Conservation (phyloP, 37 sponge, comb jelly and placozoan species). For the Halisarca cf. caerulea region DNA sequence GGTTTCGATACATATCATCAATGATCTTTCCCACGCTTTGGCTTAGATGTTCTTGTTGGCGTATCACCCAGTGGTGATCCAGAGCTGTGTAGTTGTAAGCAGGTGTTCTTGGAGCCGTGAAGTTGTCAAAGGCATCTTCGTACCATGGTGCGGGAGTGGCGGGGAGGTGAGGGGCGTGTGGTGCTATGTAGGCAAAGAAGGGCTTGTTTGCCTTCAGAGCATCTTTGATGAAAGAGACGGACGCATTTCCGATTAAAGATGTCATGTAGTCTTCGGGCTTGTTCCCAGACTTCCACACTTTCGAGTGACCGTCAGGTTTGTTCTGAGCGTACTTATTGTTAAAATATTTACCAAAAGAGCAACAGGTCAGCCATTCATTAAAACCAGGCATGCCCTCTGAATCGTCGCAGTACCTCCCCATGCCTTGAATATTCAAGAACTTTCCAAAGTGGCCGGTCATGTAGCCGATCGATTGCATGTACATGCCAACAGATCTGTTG, state of each 20-base stretch:
- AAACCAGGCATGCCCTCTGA: slow-evolving; percentile 48
- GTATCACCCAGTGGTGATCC: slow-evolving; percentile 72
- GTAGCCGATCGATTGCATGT: slow-evolving; percentile 61
- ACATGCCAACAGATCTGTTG: slow-evolving; percentile 45
- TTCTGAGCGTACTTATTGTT: slow-evolving; percentile 47
- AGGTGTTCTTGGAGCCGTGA: slow-evolving; percentile 71
- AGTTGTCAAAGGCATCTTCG: slow-evolving; percentile 28
- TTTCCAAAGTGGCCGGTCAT: slow-evolving; percentile 77
- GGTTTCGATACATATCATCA: slow-evolving; percentile 64
- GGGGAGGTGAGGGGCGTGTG: slow-evolving; percentile 83
- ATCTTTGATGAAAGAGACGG: slow-evolving; percentile 43
- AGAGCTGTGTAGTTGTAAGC: slow-evolving; percentile 63
- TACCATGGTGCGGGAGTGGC: slow-evolving; percentile 87
- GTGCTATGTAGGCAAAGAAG: slow-evolving; percentile 80
- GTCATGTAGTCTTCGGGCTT: slow-evolving; percentile 66
- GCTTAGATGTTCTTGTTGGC: slow-evolving; percentile 48
- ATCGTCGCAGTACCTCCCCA: slow-evolving; percentile 35
- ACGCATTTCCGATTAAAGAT: slow-evolving; percentile 64
- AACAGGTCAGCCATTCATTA: slow-evolving; percentile 58
- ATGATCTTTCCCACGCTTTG: neutral
- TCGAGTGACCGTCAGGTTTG: neutral
- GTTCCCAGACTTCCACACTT: slow-evolving; percentile 19
- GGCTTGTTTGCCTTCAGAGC: slow-evolving; percentile 35
- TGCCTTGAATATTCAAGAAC: slow-evolving; percentile 41
- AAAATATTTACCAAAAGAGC: slow-evolving; percentile 59